Percentiles rank a stretch among this genome's conserved stretches.
Evolutionary conservation across 2,888 invertebrate genomes (phyloP).

Genomic region (Dasypogon diadema): DNA sequence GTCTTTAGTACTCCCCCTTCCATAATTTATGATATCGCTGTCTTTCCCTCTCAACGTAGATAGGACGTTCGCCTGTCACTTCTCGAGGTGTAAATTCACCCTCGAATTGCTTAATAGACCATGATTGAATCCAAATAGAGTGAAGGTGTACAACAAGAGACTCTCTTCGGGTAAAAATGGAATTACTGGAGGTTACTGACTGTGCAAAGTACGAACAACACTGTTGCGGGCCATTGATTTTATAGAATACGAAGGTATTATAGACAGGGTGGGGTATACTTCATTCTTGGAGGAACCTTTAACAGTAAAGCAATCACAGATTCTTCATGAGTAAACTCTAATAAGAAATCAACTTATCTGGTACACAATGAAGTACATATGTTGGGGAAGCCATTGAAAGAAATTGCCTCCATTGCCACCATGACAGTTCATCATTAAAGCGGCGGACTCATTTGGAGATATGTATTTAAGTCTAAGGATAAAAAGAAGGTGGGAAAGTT

Average conservation of each 20-base stretch:
- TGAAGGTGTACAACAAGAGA: slow-evolving; percentile 17
- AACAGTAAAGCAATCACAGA: slow-evolving; percentile 43
- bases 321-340: slow-evolving; percentile 2
- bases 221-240: slow-evolving; percentile 45
- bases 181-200: slow-evolving; percentile 24
- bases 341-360: slow-evolving; percentile 25
- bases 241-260: slow-evolving; percentile 15
- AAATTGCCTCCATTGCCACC: not conserved
- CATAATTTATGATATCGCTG: slow-evolving; percentile 12
- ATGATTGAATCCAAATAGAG: slow-evolving; percentile 56
- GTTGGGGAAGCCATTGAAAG: not conserved
- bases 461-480: not conserved
- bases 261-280: not conserved
- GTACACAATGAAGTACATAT: not conserved
- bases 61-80: slow-evolving; percentile 23
- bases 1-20: slow-evolving; percentile 8
- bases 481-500: not conserved
- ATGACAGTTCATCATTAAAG: not conserved
- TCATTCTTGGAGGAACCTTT: not conserved
- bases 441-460: not conserved
- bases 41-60: not conserved
- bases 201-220: slow-evolving; percentile 17
- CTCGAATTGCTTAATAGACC: slow-evolving; percentile 57
- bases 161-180: not conserved
- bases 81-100: slow-evolving; percentile 55